These are phyloP conservation scores for Misgurnus anguillicaudatus DNA, from an alignment of 2,113 vertebrate genomes.

Conservation along the genomic window DNA sequence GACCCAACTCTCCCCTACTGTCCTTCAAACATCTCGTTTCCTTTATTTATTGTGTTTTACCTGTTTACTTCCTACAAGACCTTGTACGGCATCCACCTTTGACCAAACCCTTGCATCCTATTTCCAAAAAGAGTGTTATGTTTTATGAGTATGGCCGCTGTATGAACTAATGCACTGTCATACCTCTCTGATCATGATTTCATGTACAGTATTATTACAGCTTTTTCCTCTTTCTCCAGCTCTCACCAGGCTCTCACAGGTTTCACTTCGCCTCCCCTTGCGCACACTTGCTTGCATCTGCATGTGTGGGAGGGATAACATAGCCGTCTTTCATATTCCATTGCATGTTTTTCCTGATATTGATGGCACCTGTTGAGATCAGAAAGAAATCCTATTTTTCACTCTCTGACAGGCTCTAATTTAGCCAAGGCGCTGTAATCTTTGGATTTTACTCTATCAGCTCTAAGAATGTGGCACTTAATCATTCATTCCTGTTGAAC, in stretches of 20 bases:
- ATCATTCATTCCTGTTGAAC: not conserved
- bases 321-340: not conserved
- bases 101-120: not conserved
- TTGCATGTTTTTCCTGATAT: constrained; percentile 20
- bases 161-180: constrained; percentile 17
- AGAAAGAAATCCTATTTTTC: not conserved
- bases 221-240: constrained; percentile 11
- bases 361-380: constrained; percentile 3
- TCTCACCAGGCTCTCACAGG: not conserved
- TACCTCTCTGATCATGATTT: constrained; percentile 38
- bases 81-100: not conserved
- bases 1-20: not conserved
- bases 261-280: constrained; percentile 4
- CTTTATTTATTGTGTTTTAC: not conserved
- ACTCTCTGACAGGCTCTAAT: not conserved
- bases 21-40: not conserved
- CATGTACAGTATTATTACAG: constrained; percentile 37
- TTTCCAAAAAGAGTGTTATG: not conserved
- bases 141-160: constrained; percentile 11
- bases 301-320: constrained; percentile 24
- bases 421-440: constrained; percentile 10
- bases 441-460: not conserved
- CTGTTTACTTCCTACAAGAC: not conserved
- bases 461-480: not conserved
- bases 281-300: not conserved